Evolutionary conservation across 2,888 invertebrate genomes (phyloP), one percentile per base, ranked within the genome.

Genomic region (Phrixothrix hirtus): DNA sequence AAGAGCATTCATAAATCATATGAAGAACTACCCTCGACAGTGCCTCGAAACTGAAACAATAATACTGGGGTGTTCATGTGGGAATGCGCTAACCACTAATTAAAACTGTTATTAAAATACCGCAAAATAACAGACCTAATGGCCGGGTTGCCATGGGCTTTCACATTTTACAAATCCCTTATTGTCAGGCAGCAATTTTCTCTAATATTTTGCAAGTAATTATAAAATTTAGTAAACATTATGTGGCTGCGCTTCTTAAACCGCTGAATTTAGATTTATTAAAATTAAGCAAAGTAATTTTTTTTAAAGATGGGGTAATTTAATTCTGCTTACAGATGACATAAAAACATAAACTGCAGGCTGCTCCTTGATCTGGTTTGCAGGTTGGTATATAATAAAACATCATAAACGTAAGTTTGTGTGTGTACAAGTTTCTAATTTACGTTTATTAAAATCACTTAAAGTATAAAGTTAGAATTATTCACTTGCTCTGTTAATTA

Each of bases 271-370:
- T n/a, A n/a, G n/a, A n/a, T n/a, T n/a, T n/a, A n/a, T n/a, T n/a
- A n/a, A n/a, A n/a, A n/a, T n/a, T n/a, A n/a, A n/a, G n/a, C n/a
- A n/a, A n/a, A 21, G 3, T 21, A 21, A 21, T 21, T 7, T 3
- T 21, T 5, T 5, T 21, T 21, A 21, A 21, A 21, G n/a, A 21
- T 21, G 21, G 21, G 21, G 21, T 7, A 21, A 5, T 21, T 21
- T 32, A 31, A 34, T 38, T 55, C 41, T 68, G 89, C 83, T 90
- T 85, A 81, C 92, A 92, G 51, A 91, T 77, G 75, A 92, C 92
- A 0, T 88, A 78, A 0, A 86, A 82, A 74, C 90, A 93, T 52
- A 93, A n/a, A n/a, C n/a, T n/a, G n/a, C n/a, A n/a, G n/a, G n/a
- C n/a, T n/a, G n/a, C n/a, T n/a, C n/a, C n/a, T n/a, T n/a, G n/a